Base-by-base conservation (phyloP, 2,113 vertebrate genomes). In the Aspiorhynchus laticeps region DNA sequence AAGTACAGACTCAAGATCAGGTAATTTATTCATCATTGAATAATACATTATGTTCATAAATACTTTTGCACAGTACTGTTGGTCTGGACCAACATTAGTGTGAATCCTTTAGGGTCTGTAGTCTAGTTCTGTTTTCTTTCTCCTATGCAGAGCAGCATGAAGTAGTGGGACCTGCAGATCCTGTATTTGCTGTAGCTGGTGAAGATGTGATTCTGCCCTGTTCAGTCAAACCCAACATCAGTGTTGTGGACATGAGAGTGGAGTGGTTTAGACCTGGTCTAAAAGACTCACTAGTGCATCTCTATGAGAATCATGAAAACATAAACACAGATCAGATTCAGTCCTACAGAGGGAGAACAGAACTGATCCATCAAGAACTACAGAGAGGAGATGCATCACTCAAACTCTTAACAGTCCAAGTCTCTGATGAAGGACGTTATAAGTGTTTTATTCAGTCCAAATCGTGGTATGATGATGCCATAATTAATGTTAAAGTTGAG, bases 131-230 rank as follows among this genome's bases (percentile, higher is more conserved):
- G 19, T 19, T 73, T 7, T 69, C 33, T 71, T 71, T 43, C 21
- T 41, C 21, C n/a, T 74, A 1, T 43, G 12, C 36, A 74, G 71
- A 74, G 9, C 21, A 24, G 9, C 6, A 1, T 73, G 4, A 38
- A 21, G 26, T 73, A 24, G 36, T 41, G 8, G 69, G 69, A 11
- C 1, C 36, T 41, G 71, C 71, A n/a, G 36, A n/a, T 74, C 4
- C 71, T 74, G 36, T 74, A 0, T n/a, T 43, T 74, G 85, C 31
- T 69, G 51, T 76, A 26, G 14, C 69, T 33, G 83, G 77, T 76
- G 82, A 71, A 53, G 82, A 85, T 28, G 46, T 85, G 53, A 46
- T 81, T 82, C 83, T 89, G 36, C 77, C 85, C 3, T 89, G 88
- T 80, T 71, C 5, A 7, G 21, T 89, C 7, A 73, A 89, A 56